Evolutionary conservation across 2,888 invertebrate genomes (phyloP), one percentile per base, ranked within the genome.

Genomic region (Ptychoptera contaminata): DNA sequence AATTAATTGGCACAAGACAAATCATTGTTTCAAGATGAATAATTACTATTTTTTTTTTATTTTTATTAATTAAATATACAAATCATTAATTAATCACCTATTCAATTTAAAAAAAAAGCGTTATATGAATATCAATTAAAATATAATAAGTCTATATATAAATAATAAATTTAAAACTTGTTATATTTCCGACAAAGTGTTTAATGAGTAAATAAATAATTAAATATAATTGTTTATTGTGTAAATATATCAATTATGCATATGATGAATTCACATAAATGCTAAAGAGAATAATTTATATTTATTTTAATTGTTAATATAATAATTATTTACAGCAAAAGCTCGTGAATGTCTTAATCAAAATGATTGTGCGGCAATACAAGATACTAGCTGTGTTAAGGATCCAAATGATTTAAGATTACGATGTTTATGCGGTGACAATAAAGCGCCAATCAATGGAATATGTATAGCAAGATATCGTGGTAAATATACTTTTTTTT

Each of bases 401-500:
- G 79, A 79, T 31, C 69, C 71, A 40, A 71, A 71, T 51, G 80
- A 81, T 54, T 65, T 71, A 2, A 70, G 70, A 50, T 68, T 71
- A 12, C 67, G 79, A 7, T 82, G 82, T 52, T 70, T 81, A 1
- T 82, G 82, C 49, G 78, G 79, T 0, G 79, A 82, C 62, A 78
- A 79, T 59, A 63, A 70, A 2, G 69, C 77, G 1, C 81, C 82
- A 0, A 59, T 70, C 8, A 80, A 80, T 52, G 80, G 80, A 8
- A 69, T 71, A 38, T 82, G 82, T 54, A 70, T 70, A 38, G 70
- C 74, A 43, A 71, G 71, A 51, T 67, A 68, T 34, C 79, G 78
- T 71, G 73, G 81, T 80, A 61, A 65, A 49, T 39, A 11, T 40
- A 37, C 7, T 9, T 30, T 30, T 8, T 9, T 9, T 8, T 30